Percentiles rank a stretch among this genome's conserved stretches.
Conservation (phyloP, 2,888 invertebrate genomes). For the Tetramorium bicarinatum region DNA sequence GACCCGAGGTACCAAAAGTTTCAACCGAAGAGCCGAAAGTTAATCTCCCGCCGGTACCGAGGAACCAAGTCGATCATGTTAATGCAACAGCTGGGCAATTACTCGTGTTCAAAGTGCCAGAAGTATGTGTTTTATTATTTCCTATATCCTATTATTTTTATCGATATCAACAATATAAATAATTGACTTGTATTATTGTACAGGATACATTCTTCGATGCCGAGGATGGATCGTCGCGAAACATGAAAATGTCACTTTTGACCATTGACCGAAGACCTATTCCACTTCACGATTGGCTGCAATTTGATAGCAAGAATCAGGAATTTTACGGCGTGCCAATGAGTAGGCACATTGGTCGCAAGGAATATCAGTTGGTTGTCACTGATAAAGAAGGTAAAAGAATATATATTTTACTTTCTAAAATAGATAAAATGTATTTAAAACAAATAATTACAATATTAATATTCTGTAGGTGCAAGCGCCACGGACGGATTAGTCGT, state of each 20-base stretch:
- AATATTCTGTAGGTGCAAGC: slow-evolving; percentile 84
- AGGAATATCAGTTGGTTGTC: slow-evolving; percentile 92
- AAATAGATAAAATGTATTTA: slow-evolving; percentile 25
- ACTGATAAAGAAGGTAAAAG: slow-evolving; percentile 80
- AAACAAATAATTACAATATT: not conserved
- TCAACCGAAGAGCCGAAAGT: slow-evolving; percentile 87
- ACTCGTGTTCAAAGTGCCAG: slow-evolving; percentile 93
- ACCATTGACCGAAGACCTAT: slow-evolving; percentile 91
- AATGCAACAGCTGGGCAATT: slow-evolving; percentile 94
- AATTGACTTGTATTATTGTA: slow-evolving; percentile 68
- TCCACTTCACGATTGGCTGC: slow-evolving; percentile 92
- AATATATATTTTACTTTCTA: not conserved
- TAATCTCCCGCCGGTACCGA: slow-evolving; percentile 92
- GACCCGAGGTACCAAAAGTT: slow-evolving; percentile 86
- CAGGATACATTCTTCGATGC: slow-evolving; percentile 96
- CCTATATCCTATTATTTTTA: not conserved
- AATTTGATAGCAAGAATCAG: slow-evolving; percentile 95
- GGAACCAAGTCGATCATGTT: slow-evolving; percentile 95
- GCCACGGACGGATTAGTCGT: slow-evolving; percentile 94
- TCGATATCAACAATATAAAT: not conserved
- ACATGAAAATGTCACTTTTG: slow-evolving; percentile 91
- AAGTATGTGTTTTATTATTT: slow-evolving; percentile 87
- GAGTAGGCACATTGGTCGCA: slow-evolving; percentile 90
- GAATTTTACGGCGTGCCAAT: slow-evolving; percentile 96
- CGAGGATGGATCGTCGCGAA: slow-evolving; percentile 92